These are phyloP conservation scores for Chelon labrosus DNA, from an alignment of 2,797 vertebrate species.

Conservation along the genomic window DNA sequence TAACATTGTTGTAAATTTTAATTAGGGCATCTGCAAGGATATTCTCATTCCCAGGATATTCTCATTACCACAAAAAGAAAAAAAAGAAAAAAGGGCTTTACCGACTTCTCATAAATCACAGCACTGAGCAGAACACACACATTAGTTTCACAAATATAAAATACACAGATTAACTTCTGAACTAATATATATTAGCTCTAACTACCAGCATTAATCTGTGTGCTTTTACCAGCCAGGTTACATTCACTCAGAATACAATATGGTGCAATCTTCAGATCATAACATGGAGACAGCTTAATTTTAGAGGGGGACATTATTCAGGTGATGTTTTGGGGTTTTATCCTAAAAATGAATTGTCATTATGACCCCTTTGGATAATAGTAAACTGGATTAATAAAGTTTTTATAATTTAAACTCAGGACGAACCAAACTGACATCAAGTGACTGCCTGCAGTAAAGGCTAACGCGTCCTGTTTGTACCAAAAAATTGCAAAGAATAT, in stretches of 20 bases:
- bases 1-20: slow-evolving; percentile 10
- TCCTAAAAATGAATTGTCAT: too few relatives aligned
- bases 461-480: too few relatives aligned
- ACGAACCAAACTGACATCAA: too few relatives aligned
- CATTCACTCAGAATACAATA: neutral
- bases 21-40: slow-evolving; percentile 12
- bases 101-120: slow-evolving; percentile 30
- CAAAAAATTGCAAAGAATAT: too few relatives aligned
- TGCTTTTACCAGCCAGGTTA: slow-evolving; percentile 8
- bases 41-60: slow-evolving; percentile 24
- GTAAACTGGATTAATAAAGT: too few relatives aligned
- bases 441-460: too few relatives aligned
- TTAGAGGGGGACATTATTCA: neutral
- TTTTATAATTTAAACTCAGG: too few relatives aligned
- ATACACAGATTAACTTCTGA: neutral
- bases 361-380: too few relatives aligned
- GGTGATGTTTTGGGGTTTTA: neutral
- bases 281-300: neutral
- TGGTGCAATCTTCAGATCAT: neutral
- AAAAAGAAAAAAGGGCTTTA: slow-evolving; percentile 5
- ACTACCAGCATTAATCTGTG: slow-evolving; percentile 29
- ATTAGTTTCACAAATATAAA: slow-evolving; percentile 2
- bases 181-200: slow-evolving; percentile 21
- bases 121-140: slow-evolving; percentile 11
- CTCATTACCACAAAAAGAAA: slow-evolving; percentile 15